phyloP scores from a whole-genome alignment of 1,140 invertebrate species.

The Magallana gigas region DNA sequence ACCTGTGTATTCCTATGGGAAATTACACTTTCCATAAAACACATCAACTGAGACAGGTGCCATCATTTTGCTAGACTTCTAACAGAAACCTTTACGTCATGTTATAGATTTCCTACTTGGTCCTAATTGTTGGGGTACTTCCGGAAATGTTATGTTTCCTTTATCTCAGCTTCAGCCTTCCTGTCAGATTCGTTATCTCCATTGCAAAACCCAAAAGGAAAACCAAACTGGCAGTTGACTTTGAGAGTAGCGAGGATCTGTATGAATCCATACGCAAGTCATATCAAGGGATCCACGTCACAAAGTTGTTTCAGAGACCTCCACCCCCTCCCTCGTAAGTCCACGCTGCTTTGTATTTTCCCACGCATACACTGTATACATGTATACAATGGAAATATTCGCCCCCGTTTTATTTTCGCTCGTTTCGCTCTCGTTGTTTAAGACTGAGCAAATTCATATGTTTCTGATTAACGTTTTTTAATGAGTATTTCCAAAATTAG shows the following conservation, averaged over 20 bases:
- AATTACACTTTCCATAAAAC: too few species aligned
- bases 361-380: too few species aligned
- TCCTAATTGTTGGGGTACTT: constrained; percentile 50
- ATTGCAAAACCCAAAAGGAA: constrained; percentile 31
- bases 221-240: constrained; percentile 27
- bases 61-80: neutral
- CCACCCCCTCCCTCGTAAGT: constrained; percentile 11
- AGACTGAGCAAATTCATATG: too few species aligned
- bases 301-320: constrained; percentile 57
- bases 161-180: constrained; percentile 63
- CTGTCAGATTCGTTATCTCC: constrained; percentile 52
- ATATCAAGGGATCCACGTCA: constrained; percentile 61
- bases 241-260: constrained; percentile 47
- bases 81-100: neutral
- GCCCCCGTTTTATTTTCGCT: too few species aligned
- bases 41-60: too few species aligned
- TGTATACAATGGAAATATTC: too few species aligned
- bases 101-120: constrained; percentile 50
- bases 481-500: too few species aligned
- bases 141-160: constrained; percentile 60
- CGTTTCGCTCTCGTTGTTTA: too few species aligned
- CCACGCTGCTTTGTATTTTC: too few species aligned
- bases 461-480: too few species aligned
- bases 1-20: too few species aligned
- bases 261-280: constrained; percentile 56